A percentile compares a stretch with the other conserved stretches of the same genome.
Evolutionary conservation across 2,888 invertebrate genomes (phyloP).

Genomic region (Ophion costatus): DNA sequence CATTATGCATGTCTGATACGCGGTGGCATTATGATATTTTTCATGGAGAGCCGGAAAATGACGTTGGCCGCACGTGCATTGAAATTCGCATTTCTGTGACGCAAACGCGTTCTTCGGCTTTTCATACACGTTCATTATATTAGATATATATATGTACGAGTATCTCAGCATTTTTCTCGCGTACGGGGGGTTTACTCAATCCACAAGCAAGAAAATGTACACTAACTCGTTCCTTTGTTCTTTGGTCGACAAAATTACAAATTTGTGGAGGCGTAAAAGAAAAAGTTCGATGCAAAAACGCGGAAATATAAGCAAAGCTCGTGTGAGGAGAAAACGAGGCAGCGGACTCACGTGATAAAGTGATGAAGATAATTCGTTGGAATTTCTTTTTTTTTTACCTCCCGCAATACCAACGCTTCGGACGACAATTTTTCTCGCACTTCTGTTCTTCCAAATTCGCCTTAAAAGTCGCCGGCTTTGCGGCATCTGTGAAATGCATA

Average conservation of each 20-base stretch:
- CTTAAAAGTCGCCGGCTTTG: constrained; percentile 36
- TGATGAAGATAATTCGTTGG: constrained; percentile 8
- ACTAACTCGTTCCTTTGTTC: neutral
- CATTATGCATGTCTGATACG: constrained; percentile 74
- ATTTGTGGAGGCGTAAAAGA: constrained; percentile 20
- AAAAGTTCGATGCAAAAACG: neutral
- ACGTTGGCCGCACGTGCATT: constrained; percentile 70
- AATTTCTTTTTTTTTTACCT: constrained; percentile 4
- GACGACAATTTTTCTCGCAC: constrained; percentile 16
- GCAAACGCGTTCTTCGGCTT: constrained; percentile 24
- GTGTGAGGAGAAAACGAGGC: neutral
- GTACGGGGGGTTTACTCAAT: neutral
- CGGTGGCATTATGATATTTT: constrained; percentile 73
- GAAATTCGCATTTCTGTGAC: constrained; percentile 59
- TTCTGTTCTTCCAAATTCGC: constrained; percentile 29
- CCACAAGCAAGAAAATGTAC: constrained; percentile 7
- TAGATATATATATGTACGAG: neutral
- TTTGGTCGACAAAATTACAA: constrained; percentile 19
- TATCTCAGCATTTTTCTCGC: constrained; percentile 37
- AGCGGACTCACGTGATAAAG: constrained; percentile 10
- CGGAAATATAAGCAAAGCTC: neutral
- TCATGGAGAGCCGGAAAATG: constrained; percentile 71
- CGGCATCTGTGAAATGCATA: constrained; percentile 52
- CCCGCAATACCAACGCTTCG: constrained; percentile 17
- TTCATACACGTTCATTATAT: constrained; percentile 20